Evolutionary conservation across 2,888 invertebrate species (phyloP).

Genomic region (Leucophora obtusa): DNA sequence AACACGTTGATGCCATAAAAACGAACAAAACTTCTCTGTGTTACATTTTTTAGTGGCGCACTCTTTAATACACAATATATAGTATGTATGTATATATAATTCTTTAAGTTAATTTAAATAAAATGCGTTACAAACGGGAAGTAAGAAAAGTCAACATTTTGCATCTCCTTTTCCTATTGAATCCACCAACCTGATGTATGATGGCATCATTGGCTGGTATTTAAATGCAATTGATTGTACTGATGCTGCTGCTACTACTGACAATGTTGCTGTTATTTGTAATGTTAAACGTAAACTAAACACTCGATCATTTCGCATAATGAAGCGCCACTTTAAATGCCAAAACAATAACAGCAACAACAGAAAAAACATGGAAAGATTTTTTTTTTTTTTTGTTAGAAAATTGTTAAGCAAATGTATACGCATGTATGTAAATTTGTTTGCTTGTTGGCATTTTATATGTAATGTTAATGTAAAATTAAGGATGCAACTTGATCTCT

Average conservation of each 20-base stretch:
- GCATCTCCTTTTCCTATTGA: conserved; percentile 4
- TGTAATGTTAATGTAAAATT: background rate
- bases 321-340: conserved; percentile 69
- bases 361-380: conserved; percentile 31
- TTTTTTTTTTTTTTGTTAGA: conserved; percentile 33
- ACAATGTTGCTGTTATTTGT: conserved; percentile 51
- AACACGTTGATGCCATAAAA: no score
- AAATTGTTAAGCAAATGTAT: conserved; percentile 56
- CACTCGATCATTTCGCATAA: conserved; percentile 68
- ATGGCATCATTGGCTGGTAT: background rate
- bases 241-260: conserved; percentile 14
- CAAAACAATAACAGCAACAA: conserved; percentile 60
- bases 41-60: no score
- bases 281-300: conserved; percentile 63
- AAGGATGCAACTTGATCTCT: conserved; percentile 48
- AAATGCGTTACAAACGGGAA: conserved; percentile 64
- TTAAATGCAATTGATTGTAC: conserved; percentile 21
- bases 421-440: conserved; percentile 64
- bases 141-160: conserved; percentile 32
- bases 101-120: conserved; percentile 58
- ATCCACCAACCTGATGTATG: conserved; percentile 25
- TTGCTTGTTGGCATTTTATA: background rate
- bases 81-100: conserved; percentile 29
- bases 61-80: background rate
- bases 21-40: no score